Evolutionary conservation across 1,140 invertebrate species (phyloP), one percentile per base, ranked within the genome.

Genomic region (Drosophila teissieri): DNA sequence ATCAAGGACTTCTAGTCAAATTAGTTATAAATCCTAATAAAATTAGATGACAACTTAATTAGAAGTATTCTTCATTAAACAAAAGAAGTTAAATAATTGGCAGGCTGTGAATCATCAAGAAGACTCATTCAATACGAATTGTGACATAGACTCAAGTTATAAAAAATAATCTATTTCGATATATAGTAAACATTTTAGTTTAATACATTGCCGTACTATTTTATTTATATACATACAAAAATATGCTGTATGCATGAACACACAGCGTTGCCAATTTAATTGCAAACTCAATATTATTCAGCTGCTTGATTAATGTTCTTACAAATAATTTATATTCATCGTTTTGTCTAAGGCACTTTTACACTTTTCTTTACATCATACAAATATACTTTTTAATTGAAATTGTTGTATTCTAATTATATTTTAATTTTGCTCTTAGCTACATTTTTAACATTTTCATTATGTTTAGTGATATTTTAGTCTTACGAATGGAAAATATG

Each of bases 281-380:
- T 37, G 60, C 11, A 57, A 67, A 67, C 57, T 67, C 17, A 3
- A 42, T 48, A 39, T 39, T 48, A 15, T 51, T 44, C 64, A 44
- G 46, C 67, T 54, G 48, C 19, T 46, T 52, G n/a, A 37, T 37
- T 49, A 40, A 39, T 60, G 51, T 61, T 60, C 15, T 56, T 65
- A 65, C 55, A 63, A 64, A 70, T 70, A 70, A 49, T 53, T 39
- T 7, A 69, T 65, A 49, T 77, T 78, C 22, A 56, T 80, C 54
- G 46, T 48, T 54, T 77, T 80, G 49, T 88, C 83, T 88, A 88
- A 88, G 83, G 83, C 83, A 88, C 83, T 88, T 83, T 88, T 89
- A 89, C 75, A 89, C 76, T 77, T 83, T 80, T 34, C 27, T 17
- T 89, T 49, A 65, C 44, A 27, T 73, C 55, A 83, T 78, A 74